phyloP scores from a whole-genome alignment of 2,113 vertebrate species.

The Rousettus leschenaultii region DNA sequence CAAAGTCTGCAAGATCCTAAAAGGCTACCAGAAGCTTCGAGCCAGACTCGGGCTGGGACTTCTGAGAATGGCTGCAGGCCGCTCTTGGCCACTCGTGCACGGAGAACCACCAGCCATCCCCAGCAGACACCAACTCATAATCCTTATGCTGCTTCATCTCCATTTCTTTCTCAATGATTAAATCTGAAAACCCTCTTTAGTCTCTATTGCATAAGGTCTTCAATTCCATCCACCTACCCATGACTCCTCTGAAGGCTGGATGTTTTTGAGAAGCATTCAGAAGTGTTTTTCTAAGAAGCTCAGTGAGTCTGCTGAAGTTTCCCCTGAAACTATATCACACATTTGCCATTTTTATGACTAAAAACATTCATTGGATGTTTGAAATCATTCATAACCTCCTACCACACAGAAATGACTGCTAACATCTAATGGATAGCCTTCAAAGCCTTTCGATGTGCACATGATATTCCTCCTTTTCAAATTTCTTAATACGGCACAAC shows the following conservation, averaged over 20 bases:
- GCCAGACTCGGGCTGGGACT: not conserved
- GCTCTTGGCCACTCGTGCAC: not conserved
- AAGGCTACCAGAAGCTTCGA: not conserved
- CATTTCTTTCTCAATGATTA: not conserved
- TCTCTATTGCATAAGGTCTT: not conserved
- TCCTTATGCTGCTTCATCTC: not conserved
- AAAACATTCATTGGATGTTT: not conserved
- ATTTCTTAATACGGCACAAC: not conserved
- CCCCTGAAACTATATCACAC: not conserved
- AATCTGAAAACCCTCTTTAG: not conserved
- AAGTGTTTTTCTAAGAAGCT: not conserved
- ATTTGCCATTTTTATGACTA: not conserved
- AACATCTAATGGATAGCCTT: not conserved
- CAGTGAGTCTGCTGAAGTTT: not conserved
- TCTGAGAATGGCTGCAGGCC: not conserved
- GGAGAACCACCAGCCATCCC: not conserved
- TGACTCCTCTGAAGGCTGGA: not conserved
- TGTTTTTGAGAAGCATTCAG: not conserved
- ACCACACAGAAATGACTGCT: not conserved
- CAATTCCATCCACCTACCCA: not conserved
- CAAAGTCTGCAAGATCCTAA: not conserved
- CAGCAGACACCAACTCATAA: no score
- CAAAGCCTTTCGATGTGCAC: not conserved
- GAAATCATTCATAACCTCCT: not conserved
- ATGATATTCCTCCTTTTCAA: not conserved